Evolutionary conservation across 2,797 vertebrate species (phyloP), one percentile per base, ranked within the genome.

Genomic region (Mus spretus): DNA sequence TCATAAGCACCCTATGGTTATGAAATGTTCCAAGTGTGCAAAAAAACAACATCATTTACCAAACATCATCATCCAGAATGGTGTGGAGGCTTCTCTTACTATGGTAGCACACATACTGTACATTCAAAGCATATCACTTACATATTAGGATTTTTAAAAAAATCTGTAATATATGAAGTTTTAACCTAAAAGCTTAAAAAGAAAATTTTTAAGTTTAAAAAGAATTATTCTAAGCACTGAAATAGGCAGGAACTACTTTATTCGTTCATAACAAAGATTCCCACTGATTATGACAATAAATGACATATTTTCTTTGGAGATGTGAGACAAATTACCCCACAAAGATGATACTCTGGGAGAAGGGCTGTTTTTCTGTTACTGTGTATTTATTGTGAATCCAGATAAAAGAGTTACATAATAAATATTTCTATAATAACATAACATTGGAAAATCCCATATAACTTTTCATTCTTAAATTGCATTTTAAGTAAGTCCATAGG

Each of bases 211-310:
- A 47, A 91, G 3, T 12, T 85, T 20, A 91, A 55, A 55, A 3
- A 22, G 90, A 50, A 70, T 92, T 94, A 83, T 89, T 89, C 13
- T 72, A 93, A 90, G 26, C 22, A 94, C 70, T 61, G 15, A 88
- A 67, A 13, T 61, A 50, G 3, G 81, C 44, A n/a, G 74, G 20
- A 90, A 85, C 65, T n/a, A 87, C 14, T 44, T 81, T 74, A 78
- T 59, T 61, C 34, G 22, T 65, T 61, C 34, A 26, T 65, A 47
- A 78, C 8, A 84, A 63, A 77, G 34, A 0, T 24, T 63, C 3
- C 70, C 9, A 40, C 11, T 78, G 12, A 72, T 26, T 95, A 57
- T 89, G 4, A 90, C 26, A 94, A 53, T 40, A 57, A 37, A 63
- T 50, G n/a, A 70, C 14, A 65, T 92, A n/a, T 57, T 55, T 8